Conservation (phyloP, 2,113 vertebrate genomes). For the Chaetodon trifascialis region DNA sequence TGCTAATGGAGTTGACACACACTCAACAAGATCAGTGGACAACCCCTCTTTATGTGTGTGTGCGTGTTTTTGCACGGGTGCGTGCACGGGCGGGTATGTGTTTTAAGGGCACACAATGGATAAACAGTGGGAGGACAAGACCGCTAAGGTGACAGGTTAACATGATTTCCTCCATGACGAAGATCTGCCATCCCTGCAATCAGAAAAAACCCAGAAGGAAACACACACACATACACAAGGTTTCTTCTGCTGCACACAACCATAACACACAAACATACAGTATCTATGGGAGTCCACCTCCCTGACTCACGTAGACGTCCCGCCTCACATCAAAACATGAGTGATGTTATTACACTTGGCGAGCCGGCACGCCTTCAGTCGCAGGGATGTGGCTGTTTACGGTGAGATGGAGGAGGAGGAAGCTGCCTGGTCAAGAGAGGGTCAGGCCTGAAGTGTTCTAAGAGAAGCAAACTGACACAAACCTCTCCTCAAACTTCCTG, state of each 20-base stretch:
- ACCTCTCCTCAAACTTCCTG: slow-evolving; percentile 84
- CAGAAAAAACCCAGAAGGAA: slow-evolving; percentile 67
- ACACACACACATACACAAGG: slow-evolving; percentile 15
- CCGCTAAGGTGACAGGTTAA: slow-evolving; percentile 70
- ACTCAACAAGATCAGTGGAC: slow-evolving; percentile 81
- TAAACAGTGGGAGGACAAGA: slow-evolving; percentile 65
- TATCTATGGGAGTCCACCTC: slow-evolving; percentile 29
- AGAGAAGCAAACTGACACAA: slow-evolving; percentile 82
- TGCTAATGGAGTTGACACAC: slow-evolving; percentile 88
- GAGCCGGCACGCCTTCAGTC: slow-evolving; percentile 70
- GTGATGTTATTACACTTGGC: slow-evolving; percentile 81
- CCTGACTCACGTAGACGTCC: slow-evolving; percentile 48
- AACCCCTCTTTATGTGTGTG: slow-evolving; percentile 55
- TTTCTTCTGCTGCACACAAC: slow-evolving; percentile 28
- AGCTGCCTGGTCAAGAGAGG: slow-evolving; percentile 78
- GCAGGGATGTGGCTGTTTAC: slow-evolving; percentile 83
- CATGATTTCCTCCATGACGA: slow-evolving; percentile 62
- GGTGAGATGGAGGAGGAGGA: slow-evolving; percentile 77
- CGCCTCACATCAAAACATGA: slow-evolving; percentile 79
- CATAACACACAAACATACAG: slow-evolving; percentile 24
- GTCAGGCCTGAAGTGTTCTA: slow-evolving; percentile 79
- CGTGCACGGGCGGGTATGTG: slow-evolving; percentile 20
- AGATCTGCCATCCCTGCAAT: slow-evolving; percentile 65
- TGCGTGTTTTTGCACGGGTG: slow-evolving; percentile 5
- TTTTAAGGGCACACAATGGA: slow-evolving; percentile 52